These are phyloP conservation scores for Gymnothorax reevesii DNA, from an alignment of 2,797 vertebrate genomes.

Conservation along the genomic window DNA sequence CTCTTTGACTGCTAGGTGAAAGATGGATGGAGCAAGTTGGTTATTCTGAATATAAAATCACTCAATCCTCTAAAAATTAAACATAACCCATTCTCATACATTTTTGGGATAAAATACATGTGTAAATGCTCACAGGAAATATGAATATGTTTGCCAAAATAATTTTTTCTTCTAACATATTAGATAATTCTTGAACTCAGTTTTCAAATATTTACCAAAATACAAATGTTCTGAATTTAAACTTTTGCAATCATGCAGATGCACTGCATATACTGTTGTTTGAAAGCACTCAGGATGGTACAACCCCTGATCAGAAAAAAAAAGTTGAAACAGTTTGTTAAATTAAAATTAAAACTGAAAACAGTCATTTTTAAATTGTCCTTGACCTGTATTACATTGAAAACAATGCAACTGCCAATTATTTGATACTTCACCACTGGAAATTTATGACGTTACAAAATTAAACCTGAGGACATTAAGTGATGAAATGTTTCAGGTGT, in stretches of 20 bases:
- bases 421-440: too few species aligned
- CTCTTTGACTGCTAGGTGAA: background rate
- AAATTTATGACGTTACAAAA: too few species aligned
- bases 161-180: background rate
- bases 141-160: background rate
- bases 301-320: too few species aligned
- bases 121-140: background rate
- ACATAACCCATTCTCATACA: background rate
- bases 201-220: background rate
- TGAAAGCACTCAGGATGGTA: too few species aligned
- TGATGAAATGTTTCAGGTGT: too few species aligned
- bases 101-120: background rate
- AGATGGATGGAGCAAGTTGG: background rate
- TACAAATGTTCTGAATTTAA: background rate
- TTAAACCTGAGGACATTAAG: too few species aligned
- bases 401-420: too few species aligned
- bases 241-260: background rate
- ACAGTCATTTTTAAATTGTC: too few species aligned
- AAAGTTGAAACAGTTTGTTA: too few species aligned
- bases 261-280: background rate
- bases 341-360: too few species aligned
- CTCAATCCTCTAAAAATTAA: background rate
- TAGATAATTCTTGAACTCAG: background rate
- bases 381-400: too few species aligned
- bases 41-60: background rate